Percentiles rank a stretch among this genome's conserved stretches.
These are phyloP conservation scores for Passerculus sandwichensis DNA, from an alignment of 2,797 vertebrate genomes.

Conservation along the genomic window DNA sequence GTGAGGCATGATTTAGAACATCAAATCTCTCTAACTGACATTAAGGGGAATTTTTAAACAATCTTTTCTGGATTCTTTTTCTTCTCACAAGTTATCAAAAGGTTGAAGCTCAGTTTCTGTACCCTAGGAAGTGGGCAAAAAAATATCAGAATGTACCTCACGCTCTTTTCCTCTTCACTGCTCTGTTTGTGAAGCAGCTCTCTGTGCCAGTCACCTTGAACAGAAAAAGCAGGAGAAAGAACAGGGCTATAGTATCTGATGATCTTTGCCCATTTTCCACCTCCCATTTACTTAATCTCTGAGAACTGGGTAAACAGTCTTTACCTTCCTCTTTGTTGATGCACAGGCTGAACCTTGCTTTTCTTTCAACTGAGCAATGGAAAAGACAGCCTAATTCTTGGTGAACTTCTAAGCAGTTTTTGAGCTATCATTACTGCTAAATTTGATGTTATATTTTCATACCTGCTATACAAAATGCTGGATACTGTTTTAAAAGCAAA, in stretches of 20 bases:
- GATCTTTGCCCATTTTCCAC: conserved; percentile 7
- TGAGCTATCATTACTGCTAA: background rate
- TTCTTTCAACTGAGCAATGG: background rate
- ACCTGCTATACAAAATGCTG: background rate
- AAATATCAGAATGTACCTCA: background rate
- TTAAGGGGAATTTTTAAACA: background rate
- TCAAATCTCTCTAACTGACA: background rate
- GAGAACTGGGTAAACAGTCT: background rate
- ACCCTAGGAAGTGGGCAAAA: background rate
- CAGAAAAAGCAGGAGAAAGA: background rate
- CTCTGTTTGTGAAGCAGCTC: background rate
- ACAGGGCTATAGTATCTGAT: background rate
- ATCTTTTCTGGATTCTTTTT: background rate
- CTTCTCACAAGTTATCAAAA: background rate
- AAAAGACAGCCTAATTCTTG: background rate
- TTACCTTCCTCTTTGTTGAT: background rate
- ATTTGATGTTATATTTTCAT: background rate
- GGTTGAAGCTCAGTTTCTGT: background rate
- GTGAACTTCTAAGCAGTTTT: background rate
- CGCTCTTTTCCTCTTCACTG: background rate
- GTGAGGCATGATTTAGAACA: background rate
- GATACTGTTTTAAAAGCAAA: conserved; percentile 20
- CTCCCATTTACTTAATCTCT: background rate
- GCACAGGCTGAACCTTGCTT: background rate
- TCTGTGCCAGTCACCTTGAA: background rate